A percentile compares a stretch with the other conserved stretches of the same genome.
These are phyloP conservation scores for Herminia tarsipennalis DNA, from an alignment of 2,888 invertebrate genomes.

Conservation along the genomic window DNA sequence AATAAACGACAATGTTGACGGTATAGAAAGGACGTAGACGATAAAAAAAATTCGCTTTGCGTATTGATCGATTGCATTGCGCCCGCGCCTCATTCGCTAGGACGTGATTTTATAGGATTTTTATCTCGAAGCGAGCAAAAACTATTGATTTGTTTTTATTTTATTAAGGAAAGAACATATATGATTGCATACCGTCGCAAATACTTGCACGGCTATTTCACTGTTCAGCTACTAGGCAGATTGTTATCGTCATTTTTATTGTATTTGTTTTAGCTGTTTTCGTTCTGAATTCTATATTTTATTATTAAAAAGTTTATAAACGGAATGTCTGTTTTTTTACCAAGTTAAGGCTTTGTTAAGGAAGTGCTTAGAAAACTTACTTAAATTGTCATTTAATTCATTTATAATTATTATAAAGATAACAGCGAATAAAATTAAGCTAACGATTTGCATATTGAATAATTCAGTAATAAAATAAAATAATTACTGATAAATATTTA, in stretches of 20 bases:
- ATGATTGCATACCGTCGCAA: conserved; percentile 32
- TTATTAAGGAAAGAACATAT: conserved; percentile 33
- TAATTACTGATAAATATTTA: no score
- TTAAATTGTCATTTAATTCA: no score
- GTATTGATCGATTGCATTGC: conserved; percentile 30
- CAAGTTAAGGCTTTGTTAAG: no score
- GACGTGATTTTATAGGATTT: conserved; percentile 77
- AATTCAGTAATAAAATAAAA: no score
- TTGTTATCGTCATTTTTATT: conserved; percentile 1
- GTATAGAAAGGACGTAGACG: conserved; percentile 56
- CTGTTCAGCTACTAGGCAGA: background rate
- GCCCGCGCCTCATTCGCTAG: conserved; percentile 28
- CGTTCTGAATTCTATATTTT: no score
- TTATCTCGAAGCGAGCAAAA: conserved; percentile 60
- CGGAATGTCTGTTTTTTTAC: no score
- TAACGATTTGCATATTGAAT: no score
- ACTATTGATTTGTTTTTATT: conserved; percentile 49
- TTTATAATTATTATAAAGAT: no score
- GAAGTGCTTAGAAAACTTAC: no score
- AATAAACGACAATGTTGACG: conserved; percentile 68
- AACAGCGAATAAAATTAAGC: no score
- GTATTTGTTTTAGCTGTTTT: background rate
- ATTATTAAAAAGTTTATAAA: background rate
- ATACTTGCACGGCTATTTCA: conserved; percentile 24
- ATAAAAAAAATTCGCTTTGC: conserved; percentile 56